Evolutionary conservation across 2,113 vertebrate genomes (phyloP), one percentile per base, ranked within the genome.

Genomic region (Acrocephalus kingi): DNA sequence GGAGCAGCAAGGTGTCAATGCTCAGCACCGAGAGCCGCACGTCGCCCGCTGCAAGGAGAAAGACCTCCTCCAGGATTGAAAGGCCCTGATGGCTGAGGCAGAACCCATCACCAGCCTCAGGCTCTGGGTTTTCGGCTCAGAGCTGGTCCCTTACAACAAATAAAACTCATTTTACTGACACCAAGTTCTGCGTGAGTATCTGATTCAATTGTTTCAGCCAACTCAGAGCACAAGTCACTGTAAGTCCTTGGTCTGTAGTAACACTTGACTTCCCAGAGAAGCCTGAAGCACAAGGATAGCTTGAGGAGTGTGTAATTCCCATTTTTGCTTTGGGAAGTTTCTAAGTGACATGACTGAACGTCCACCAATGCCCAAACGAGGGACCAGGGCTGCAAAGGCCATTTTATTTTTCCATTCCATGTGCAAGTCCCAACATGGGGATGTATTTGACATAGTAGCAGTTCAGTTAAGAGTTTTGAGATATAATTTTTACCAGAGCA

Each of bases 401-500:
- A 12, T 15, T 96, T 96, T 95, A 94, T 96, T 96, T 90, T 73
- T 22, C 81, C 69, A 41, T 66, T 91, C 71, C 63, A 5, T 64
- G n/a, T 9, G 62, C 67, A 84, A 55, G 20, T 61, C 66, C 90
- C 69, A 84, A 11, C 62, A 69, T 0, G 10, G 9, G 73, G 49
- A 52, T 4, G 9, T 28, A 45, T 79, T 18, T 87, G 84, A 87
- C 52, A 71, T 0, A 0, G 45, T 2, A 74, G 18, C 64, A 59
- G 48, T n/a, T 79, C 78, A 51, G 41, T 31, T 15, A 31, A 20
- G n/a, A 79, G 41, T 31, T 78, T 59, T 28, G 7, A 54, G 56
- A 74, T 15, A 13, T 0, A 4, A 31, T 28, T 82, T 90, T 58
- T 41, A 62, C 31, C 28, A 49, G 17, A 13, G 45, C 10, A 37